Conservation (phyloP, 2,113 vertebrate genomes). For the Pterocles burchelli region DNA sequence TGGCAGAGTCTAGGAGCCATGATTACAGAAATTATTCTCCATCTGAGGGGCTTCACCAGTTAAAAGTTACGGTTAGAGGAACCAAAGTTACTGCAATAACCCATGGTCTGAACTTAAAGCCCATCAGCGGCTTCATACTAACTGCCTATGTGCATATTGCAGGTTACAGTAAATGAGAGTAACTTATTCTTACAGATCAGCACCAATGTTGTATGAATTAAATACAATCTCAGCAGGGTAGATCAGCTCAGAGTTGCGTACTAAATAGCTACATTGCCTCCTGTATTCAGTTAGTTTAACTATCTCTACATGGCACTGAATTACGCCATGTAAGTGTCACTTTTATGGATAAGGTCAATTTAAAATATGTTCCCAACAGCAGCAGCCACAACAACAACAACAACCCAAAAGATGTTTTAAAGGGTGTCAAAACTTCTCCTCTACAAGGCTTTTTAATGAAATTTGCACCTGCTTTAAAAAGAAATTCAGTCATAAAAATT, state of each 20-base stretch:
- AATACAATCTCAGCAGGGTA: neutral
- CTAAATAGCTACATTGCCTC: neutral
- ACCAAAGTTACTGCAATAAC: neutral
- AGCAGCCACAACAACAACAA: neutral
- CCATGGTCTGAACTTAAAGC: neutral
- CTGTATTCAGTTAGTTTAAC: neutral
- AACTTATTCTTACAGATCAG: neutral
- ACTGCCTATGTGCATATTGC: neutral
- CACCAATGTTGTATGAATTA: neutral
- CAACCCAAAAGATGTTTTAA: constrained; percentile 2
- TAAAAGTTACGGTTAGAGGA: neutral
- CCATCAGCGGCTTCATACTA: neutral
- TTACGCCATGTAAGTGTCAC: constrained; percentile 50
- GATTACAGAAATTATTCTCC: neutral
- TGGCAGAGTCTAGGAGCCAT: neutral
- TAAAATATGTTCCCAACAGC: constrained; percentile 36
- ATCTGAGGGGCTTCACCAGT: neutral
- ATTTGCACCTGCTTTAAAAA: neutral
- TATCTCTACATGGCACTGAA: constrained; percentile 6
- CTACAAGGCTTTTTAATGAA: neutral
- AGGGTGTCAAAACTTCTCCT: constrained; percentile 6
- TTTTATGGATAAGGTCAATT: constrained; percentile 67
- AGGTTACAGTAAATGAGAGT: neutral
- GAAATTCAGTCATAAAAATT: neutral
- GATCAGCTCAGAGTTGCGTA: neutral